These are phyloP conservation scores for Axis porcinus DNA, from an alignment of 2,113 vertebrate genomes.

Conservation along the genomic window DNA sequence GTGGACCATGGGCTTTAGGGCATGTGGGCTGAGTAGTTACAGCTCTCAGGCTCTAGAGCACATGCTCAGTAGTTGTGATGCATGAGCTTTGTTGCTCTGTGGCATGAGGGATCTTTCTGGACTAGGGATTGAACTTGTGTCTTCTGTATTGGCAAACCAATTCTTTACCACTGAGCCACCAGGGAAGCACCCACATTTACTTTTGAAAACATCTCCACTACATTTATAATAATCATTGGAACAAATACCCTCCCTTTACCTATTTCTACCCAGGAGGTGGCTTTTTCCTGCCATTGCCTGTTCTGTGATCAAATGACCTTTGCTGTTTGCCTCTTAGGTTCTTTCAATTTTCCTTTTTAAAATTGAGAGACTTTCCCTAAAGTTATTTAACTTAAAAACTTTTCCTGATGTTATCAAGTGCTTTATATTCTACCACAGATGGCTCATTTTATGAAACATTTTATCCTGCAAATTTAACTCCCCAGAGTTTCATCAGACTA, in stretches of 20 bases:
- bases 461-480: neutral
- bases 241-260: neutral
- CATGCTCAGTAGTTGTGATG: accelerated
- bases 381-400: neutral
- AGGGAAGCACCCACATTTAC: neutral
- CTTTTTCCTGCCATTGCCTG: neutral
- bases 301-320: neutral
- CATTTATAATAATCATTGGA: neutral
- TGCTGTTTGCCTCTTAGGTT: neutral
- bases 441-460: conserved; percentile 12
- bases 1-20: neutral
- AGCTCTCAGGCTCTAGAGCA: no score
- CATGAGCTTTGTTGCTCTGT: neutral
- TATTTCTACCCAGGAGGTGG: neutral
- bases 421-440: neutral
- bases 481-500: neutral
- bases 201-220: neutral
- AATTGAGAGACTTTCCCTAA: neutral
- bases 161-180: neutral
- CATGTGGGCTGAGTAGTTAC: neutral
- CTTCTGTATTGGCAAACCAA: neutral
- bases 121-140: neutral
- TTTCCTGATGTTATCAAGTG: neutral
- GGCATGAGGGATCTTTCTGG: neutral
- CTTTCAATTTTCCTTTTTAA: neutral